Base-by-base conservation (phyloP, 2,888 invertebrate genomes). In the Nomada fucata region DNA sequence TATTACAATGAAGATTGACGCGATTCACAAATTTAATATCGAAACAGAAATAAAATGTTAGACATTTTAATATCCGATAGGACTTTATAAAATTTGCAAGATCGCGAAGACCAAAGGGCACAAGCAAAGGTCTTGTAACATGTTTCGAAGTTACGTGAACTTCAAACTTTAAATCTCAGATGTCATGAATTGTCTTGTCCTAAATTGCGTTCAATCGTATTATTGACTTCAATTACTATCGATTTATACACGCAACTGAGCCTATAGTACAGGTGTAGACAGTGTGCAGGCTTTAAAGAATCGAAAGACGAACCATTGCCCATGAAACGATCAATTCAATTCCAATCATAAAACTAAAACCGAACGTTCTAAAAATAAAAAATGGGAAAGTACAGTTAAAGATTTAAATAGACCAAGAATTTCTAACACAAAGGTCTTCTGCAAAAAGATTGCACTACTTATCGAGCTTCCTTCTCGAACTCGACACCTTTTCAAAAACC, bases 211-310 rank as follows among this genome's bases (percentile, higher is more conserved):
- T 20, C 53, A 53, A 9, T 67, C 0, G 5, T 10, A 23, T 67
- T 26, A 52, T 36, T 52, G 53, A 53, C 53, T 67, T 36, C 20
- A 15, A 20, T 15, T 18, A 67, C 67, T 53, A 53, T 67, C 64
- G 47, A 50, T n/a, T 50, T 13, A 18, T 65, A 26, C 47, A 64
- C n/a, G 13, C 50, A 29, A 10, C 1, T 36, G 15, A 15, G 15
- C 1, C 3, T 13, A 11, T 47, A 47, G 4, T 23, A 42, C 36
- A 36, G 36, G 36, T 20, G 10, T 23, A 23, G 63, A 47, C 44
- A 23, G 42, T 23, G 42, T 55, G 5, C 15, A 55, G 20, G 10
- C 42, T 23, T 23, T 55, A 11, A 68, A 42, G 15, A 20, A 68
- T 55, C 42, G 42, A 55, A 42, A 15, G 23, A 42, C 18, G 2